Evolutionary conservation across 2,888 invertebrate genomes (phyloP).

Genomic region (Drosophila demipolita): DNA sequence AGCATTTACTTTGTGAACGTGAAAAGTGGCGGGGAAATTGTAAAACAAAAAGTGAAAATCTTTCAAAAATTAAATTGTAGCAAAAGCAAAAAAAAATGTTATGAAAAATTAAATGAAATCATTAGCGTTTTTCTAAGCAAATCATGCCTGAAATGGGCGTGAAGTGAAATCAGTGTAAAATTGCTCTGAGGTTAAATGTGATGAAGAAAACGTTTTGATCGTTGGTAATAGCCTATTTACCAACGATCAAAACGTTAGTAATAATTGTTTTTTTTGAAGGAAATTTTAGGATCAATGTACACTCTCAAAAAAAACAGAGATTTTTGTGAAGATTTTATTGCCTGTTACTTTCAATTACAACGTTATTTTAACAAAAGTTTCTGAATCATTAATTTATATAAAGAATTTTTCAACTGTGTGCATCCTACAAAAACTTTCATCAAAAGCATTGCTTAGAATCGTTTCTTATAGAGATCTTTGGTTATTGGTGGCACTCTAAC

Average conservation of each 20-base stretch:
- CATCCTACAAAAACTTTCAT: slow-evolving; percentile 15
- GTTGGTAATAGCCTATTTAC: too few species aligned
- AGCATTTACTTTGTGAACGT: slow-evolving; percentile 35
- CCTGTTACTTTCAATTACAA: neutral
- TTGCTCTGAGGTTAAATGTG: neutral
- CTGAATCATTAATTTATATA: slow-evolving; percentile 19
- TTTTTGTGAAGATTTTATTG: neutral
- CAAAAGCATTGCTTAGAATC: slow-evolving; percentile 5
- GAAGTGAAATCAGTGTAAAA: slow-evolving; percentile 45
- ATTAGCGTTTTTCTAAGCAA: slow-evolving; percentile 33
- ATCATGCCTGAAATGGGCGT: slow-evolving; percentile 65
- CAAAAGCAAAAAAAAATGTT: slow-evolving; percentile 19
- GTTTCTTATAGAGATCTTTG: neutral
- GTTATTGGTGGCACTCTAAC: slow-evolving; percentile 2
- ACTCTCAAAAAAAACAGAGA: neutral
- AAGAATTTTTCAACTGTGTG: neutral
- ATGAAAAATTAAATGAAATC: slow-evolving; percentile 46
- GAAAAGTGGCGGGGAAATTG: slow-evolving; percentile 34
- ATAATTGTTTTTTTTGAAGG: neutral
- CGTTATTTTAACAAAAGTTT: neutral
- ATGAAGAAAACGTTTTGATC: neutral
- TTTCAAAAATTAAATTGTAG: slow-evolving; percentile 51
- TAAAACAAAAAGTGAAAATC: slow-evolving; percentile 68
- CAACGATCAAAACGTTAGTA: too few species aligned
- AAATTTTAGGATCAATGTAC: neutral